Evolutionary conservation across 2,113 vertebrate species (phyloP).

Genomic region (Xiphophorus couchianus): DNA sequence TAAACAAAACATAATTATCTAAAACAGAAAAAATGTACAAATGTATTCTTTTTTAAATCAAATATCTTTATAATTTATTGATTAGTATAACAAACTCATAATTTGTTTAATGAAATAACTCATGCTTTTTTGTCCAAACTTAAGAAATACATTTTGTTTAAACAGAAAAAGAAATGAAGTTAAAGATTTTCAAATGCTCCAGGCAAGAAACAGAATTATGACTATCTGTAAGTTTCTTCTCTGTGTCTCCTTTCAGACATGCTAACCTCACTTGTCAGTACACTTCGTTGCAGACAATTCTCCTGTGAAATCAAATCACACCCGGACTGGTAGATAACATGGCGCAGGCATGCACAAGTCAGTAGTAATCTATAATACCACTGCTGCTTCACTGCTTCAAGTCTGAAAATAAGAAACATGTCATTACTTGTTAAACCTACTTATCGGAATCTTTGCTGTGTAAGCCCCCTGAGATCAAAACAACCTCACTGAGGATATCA

Average conservation of each 20-base stretch:
- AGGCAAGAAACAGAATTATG: not conserved
- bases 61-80: too few relatives aligned
- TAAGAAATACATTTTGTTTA: too few relatives aligned
- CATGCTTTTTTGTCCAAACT: not conserved
- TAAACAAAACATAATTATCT: too few relatives aligned
- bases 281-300: not conserved
- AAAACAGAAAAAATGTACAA: too few relatives aligned
- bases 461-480: constrained; percentile 38
- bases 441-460: constrained; percentile 43
- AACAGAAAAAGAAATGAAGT: not conserved
- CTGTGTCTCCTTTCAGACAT: constrained; percentile 3
- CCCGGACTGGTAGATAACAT: constrained; percentile 16
- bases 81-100: too few relatives aligned
- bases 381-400: constrained; percentile 45
- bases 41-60: too few relatives aligned
- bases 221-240: not conserved
- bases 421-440: constrained; percentile 63
- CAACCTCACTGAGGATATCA: constrained; percentile 43
- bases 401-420: constrained; percentile 63
- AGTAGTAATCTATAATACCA: constrained; percentile 36
- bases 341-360: constrained; percentile 34
- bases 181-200: not conserved
- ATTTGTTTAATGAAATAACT: too few relatives aligned
- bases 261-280: constrained; percentile 3
- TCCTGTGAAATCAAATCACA: constrained; percentile 16